Conservation (phyloP, 2,113 vertebrate genomes). For the Astatotilapia flaviijosephi region DNA sequence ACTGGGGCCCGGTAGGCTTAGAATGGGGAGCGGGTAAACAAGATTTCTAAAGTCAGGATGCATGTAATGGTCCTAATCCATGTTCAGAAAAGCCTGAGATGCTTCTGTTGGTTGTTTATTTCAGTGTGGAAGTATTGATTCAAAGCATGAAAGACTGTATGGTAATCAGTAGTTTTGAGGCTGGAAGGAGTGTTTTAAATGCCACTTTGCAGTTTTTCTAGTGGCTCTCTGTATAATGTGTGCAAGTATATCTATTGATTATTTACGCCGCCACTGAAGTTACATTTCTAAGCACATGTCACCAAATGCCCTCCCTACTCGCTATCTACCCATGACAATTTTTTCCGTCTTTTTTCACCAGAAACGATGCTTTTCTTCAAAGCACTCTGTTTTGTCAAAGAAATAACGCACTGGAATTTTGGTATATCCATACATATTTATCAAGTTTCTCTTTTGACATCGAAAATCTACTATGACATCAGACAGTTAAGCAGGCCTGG, state of each 20-base stretch:
- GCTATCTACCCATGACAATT: neutral
- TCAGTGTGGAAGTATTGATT: slow-evolving; percentile 38
- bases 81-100: slow-evolving; percentile 9
- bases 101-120: slow-evolving; percentile 4
- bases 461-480: neutral
- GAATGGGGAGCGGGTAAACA: slow-evolving; percentile 13
- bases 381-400: neutral
- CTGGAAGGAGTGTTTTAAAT: slow-evolving; percentile 13
- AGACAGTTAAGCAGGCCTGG: neutral
- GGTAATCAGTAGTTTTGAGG: slow-evolving; percentile 33
- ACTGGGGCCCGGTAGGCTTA: neutral
- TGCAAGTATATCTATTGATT: slow-evolving; percentile 28
- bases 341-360: neutral
- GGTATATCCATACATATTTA: neutral
- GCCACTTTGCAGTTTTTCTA: slow-evolving; percentile 13
- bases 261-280: slow-evolving; percentile 14
- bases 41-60: slow-evolving; percentile 35
- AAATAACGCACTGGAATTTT: neutral
- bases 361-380: neutral
- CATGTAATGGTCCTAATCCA: slow-evolving; percentile 27
- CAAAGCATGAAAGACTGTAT: slow-evolving; percentile 3
- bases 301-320: neutral
- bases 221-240: neutral
- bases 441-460: neutral
- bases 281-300: slow-evolving; percentile 21